phyloP scores from a whole-genome alignment of 2,113 vertebrate species.

The Corvus cornix region DNA sequence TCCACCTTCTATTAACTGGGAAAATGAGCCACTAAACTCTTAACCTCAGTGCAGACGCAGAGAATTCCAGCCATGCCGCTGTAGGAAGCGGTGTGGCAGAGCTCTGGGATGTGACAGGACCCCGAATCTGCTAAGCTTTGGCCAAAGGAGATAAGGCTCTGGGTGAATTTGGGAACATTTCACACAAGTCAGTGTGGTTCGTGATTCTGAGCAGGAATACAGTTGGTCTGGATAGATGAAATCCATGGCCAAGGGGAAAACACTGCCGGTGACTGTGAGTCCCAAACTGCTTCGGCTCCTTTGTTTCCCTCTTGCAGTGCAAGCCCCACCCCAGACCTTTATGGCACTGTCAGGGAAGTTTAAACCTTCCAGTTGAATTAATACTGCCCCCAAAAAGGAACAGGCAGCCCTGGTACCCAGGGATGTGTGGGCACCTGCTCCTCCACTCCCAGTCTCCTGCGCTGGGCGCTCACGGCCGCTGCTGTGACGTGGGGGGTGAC shows the following conservation, averaged over 20 bases:
- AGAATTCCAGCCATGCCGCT: rapidly evolving
- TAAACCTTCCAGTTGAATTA: background rate
- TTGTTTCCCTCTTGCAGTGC: background rate
- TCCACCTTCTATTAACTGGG: background rate
- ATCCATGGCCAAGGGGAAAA: background rate
- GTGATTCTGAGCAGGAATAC: background rate
- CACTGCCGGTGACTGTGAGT: rapidly evolving
- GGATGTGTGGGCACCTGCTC: background rate
- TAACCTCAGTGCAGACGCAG: background rate
- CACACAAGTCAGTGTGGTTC: background rate
- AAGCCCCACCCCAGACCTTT: background rate
- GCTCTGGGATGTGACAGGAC: background rate
- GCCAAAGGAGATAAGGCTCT: background rate
- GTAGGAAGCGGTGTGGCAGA: rapidly evolving
- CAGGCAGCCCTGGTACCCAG: rapidly evolving
- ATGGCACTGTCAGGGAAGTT: rapidly evolving
- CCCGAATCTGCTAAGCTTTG: background rate
- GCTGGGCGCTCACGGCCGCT: rapidly evolving
- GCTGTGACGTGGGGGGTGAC: background rate
- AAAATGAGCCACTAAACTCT: background rate
- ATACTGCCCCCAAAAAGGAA: background rate
- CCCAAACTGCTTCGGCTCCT: rapidly evolving
- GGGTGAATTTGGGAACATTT: background rate
- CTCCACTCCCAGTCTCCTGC: background rate
- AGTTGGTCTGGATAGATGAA: background rate